phyloP scores from a whole-genome alignment of 2,113 vertebrate species.

The Spea bombifrons region DNA sequence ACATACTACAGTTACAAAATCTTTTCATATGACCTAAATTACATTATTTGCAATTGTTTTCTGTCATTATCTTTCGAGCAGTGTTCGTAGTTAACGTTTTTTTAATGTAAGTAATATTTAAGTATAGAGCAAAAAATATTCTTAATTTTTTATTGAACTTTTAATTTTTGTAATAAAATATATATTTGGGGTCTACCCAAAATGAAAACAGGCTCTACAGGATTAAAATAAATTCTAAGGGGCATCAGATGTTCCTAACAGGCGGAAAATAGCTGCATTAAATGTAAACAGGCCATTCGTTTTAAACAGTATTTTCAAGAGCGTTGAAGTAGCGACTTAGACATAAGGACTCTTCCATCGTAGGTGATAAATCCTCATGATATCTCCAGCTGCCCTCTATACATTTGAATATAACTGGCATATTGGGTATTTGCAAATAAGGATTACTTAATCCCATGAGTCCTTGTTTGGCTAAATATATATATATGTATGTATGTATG shows the following conservation, averaged over 20 bases:
- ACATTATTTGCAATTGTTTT: no score
- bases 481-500: not conserved
- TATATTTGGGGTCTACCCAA: not conserved
- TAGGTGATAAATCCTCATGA: constrained; percentile 11
- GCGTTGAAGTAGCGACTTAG: not conserved
- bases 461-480: not conserved
- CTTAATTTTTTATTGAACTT: not conserved
- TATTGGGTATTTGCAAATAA: no score
- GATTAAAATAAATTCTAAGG: constrained; percentile 5
- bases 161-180: no score
- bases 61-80: no score
- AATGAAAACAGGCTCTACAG: not conserved
- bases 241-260: constrained; percentile 21
- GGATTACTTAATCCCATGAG: no score
- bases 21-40: no score
- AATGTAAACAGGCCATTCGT: constrained; percentile 19
- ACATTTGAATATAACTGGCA: not conserved
- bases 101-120: no score
- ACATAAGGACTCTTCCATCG: not conserved
- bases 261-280: constrained; percentile 30
- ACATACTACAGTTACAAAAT: no score
- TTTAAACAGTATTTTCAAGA: constrained; percentile 25
- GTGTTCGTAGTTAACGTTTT: no score
- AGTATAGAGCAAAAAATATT: not conserved
- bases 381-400: constrained; percentile 10